Base-by-base conservation (phyloP, 2,888 invertebrate species). In the Dolichopus griseipennis region DNA sequence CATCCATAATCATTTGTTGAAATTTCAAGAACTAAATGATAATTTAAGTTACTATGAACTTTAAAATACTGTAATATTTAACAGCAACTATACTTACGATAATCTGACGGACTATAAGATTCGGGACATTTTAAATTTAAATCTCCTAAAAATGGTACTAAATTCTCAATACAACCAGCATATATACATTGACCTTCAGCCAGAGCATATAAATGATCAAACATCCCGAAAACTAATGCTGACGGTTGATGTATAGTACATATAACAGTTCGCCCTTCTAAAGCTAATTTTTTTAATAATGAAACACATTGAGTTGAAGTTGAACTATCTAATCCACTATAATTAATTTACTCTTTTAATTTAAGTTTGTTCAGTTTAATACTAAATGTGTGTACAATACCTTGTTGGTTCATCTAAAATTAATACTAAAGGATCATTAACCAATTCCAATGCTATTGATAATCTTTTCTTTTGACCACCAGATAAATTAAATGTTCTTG, bases 321-420 rank as follows among this genome's bases (percentile, higher is more conserved):
- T 61, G 91, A 87, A 77, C 90, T 90, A 79, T 93, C 93, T 73
- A 93, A 79, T 61, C 92, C 92, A 78, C 92, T 92, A 78, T 52
- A 84, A 81, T 69, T 67, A 37, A 37, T 37, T 27, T 5, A 27
- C 5, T 2, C 27, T 27, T 5, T 27, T 27, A 12, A 37, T 10
- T 37, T 34, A 2, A 1, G 18, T 52, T 64, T 67, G 1, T 15
- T 15, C 3, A n/a, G 41, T 12, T 20, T 61, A 15, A 1, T 22
- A 21, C 7, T 64, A 43, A 34, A 10, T 5, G n/a, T 2, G 1
- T 61, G 15, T 52, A 18, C 65, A 70, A 74, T 83, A 94, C 94
- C 92, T 94, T 43, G 95, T 96, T 33, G 96, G 96, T 83, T 97
- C 96, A 79, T 97, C 96, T 73, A 97, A 87, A 79, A 96, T 93